phyloP scores from a whole-genome alignment of 2,797 vertebrate genomes.

The Hydrocynus forskahlii region DNA sequence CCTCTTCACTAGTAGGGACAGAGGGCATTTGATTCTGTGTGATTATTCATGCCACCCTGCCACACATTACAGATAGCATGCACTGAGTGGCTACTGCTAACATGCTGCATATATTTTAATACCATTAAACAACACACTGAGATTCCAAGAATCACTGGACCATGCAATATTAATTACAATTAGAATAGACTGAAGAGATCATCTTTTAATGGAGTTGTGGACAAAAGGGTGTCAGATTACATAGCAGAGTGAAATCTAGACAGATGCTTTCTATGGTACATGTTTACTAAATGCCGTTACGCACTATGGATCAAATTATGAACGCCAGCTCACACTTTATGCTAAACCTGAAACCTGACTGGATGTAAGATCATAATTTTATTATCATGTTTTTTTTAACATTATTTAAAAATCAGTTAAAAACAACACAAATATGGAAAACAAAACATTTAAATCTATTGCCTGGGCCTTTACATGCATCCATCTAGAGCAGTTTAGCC shows the following conservation, averaged over 20 bases:
- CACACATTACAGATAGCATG: background rate
- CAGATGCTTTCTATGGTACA: too few species aligned
- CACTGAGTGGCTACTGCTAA: background rate
- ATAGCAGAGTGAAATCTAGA: background rate
- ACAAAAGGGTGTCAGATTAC: background rate
- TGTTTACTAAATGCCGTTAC: too few species aligned
- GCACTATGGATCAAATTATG: too few species aligned
- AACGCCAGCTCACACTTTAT: too few species aligned
- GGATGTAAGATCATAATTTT: too few species aligned
- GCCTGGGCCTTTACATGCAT: too few species aligned
- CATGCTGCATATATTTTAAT: background rate
- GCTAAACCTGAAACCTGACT: too few species aligned
- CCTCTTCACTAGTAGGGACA: background rate
- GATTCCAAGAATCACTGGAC: slow-evolving; percentile 17
- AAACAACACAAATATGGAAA: too few species aligned
- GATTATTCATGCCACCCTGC: slow-evolving; percentile 2
- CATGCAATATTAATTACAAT: slow-evolving; percentile 19
- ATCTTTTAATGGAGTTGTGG: background rate
- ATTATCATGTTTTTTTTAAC: too few species aligned
- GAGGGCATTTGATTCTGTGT: background rate
- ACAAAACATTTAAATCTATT: too few species aligned
- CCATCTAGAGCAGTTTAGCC: too few species aligned
- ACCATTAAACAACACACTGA: background rate
- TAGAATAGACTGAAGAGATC: background rate
- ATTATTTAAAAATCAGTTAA: too few species aligned